Conservation (phyloP, 2,888 invertebrate genomes). For the Chloromyia formosa region DNA sequence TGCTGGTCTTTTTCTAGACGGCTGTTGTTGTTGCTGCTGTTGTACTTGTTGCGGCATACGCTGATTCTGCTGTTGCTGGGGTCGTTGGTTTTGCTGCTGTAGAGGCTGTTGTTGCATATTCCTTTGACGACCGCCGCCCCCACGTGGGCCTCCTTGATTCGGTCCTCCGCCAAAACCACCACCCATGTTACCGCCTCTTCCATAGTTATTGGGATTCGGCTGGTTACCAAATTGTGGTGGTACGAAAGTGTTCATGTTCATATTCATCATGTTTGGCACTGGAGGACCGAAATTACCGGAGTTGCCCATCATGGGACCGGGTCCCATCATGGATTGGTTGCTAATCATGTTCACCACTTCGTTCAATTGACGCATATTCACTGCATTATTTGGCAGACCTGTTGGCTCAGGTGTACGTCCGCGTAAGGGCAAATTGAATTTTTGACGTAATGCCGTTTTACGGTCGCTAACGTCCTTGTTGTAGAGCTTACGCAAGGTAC, state of each 20-base stretch:
- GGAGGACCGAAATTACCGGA: conserved; percentile 5
- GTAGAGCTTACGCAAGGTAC: conserved; percentile 43
- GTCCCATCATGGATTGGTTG: conserved; percentile 5
- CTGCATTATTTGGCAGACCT: background rate
- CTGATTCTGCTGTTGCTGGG: background rate
- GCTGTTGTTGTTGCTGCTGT: conserved; percentile 23
- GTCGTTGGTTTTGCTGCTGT: background rate
- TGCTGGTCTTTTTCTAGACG: conserved; percentile 19
- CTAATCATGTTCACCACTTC: background rate
- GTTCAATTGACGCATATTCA: background rate
- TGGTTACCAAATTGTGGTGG: background rate
- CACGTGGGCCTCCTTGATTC: background rate
- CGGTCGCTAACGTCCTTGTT: conserved; percentile 45
- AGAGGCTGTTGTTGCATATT: background rate
- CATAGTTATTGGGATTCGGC: conserved; percentile 10
- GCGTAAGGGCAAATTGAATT: conserved; percentile 44
- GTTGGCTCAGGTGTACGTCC: conserved; percentile 37
- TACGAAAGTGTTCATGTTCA: conserved; percentile 4
- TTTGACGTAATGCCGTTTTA: conserved; percentile 44
- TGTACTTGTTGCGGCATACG: conserved; percentile 8
- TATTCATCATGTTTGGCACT: background rate
- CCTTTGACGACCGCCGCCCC: background rate
- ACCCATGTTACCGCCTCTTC: background rate
- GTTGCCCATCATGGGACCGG: background rate
- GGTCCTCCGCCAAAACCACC: conserved; percentile 6